Conservation (phyloP, 2,888 invertebrate species). For the Archips xylosteana region DNA sequence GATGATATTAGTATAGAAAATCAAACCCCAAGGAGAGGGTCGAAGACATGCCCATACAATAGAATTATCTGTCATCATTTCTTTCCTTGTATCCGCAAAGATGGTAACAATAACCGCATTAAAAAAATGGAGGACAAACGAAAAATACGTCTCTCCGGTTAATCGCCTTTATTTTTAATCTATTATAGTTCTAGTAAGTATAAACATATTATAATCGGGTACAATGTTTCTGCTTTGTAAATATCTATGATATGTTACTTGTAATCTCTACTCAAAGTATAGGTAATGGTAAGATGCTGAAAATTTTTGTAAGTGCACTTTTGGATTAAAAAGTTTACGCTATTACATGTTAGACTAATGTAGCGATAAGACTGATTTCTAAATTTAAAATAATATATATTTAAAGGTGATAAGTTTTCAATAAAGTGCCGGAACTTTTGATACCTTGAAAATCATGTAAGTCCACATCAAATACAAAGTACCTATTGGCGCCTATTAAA, state of each 20-base stretch:
- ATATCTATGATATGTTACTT: slow-evolving; percentile 35
- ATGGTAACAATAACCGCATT: too few relatives aligned
- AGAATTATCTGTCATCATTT: too few relatives aligned
- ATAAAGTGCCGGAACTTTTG: neutral
- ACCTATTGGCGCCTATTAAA: neutral
- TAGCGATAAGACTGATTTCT: slow-evolving; percentile 27
- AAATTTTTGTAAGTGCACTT: slow-evolving; percentile 11
- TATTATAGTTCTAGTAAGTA: slow-evolving; percentile 8
- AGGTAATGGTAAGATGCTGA: slow-evolving; percentile 22
- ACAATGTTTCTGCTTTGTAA: slow-evolving; percentile 39
- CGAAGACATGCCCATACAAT: too few relatives aligned
- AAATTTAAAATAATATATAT: neutral
- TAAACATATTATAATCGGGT: slow-evolving; percentile 24
- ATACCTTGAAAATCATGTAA: neutral
- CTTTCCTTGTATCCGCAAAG: too few relatives aligned
- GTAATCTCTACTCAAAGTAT: slow-evolving; percentile 22
- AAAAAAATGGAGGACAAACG: neutral
- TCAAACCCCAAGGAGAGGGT: too few relatives aligned
- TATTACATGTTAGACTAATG: neutral
- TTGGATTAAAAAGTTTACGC: slow-evolving; percentile 23
- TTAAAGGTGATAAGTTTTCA: neutral
- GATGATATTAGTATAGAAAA: too few relatives aligned
- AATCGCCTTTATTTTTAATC: slow-evolving; percentile 1
- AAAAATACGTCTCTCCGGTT: neutral
- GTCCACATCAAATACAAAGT: neutral